These are phyloP conservation scores for Digitonthophagus gazella DNA, from an alignment of 2,888 invertebrate genomes.

Conservation along the genomic window DNA sequence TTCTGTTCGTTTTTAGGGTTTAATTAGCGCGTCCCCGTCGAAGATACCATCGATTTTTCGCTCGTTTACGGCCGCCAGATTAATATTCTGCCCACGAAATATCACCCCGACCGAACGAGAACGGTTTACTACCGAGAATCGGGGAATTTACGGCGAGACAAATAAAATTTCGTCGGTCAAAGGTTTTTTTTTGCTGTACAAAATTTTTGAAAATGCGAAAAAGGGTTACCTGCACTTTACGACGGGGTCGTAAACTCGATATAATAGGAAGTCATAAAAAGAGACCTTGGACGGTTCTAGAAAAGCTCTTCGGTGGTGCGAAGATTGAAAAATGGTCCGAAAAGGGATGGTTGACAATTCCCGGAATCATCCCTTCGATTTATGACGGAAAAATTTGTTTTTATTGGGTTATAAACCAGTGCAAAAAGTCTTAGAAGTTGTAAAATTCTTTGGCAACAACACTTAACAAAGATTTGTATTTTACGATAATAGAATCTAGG, in stretches of 20 bases:
- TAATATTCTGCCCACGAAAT: constrained; percentile 8
- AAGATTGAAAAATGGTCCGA: neutral
- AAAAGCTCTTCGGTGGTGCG: neutral
- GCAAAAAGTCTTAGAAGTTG: neutral
- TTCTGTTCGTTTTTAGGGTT: constrained; percentile 17
- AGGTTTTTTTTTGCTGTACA: neutral
- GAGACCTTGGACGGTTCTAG: neutral
- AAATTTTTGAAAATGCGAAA: neutral
- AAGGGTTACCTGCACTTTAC: neutral
- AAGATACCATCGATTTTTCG: constrained; percentile 6
- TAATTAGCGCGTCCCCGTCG: constrained; percentile 20
- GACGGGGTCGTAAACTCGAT: neutral
- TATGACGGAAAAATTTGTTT: neutral
- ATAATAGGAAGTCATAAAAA: neutral
- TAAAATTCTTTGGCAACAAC: neutral
- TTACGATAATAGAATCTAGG: neutral
- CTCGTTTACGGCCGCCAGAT: neutral
- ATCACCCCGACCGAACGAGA: neutral
- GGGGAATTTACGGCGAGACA: neutral
- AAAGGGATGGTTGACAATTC: neutral
- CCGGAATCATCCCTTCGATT: neutral
- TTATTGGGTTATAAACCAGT: neutral
- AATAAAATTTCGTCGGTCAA: neutral
- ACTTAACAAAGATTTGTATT: neutral
- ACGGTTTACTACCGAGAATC: neutral